These are phyloP conservation scores for Sarcophilus harrisii DNA, from an alignment of 2,797 vertebrate species.

Conservation along the genomic window DNA sequence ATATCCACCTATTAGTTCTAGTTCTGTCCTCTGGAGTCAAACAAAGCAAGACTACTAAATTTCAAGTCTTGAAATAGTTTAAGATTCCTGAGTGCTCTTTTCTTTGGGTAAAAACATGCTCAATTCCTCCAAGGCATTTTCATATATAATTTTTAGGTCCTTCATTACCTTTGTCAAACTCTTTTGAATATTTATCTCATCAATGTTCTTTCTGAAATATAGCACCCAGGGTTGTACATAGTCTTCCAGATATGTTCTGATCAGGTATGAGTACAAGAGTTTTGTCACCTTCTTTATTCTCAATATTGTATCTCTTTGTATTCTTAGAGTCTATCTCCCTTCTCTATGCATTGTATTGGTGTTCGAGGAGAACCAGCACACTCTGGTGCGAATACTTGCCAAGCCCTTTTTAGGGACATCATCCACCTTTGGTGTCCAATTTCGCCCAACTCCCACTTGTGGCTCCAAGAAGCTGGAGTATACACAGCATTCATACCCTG, in stretches of 20 bases:
- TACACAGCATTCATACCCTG: background rate
- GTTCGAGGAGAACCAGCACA: too few relatives aligned
- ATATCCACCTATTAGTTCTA: background rate
- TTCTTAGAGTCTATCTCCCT: too few relatives aligned
- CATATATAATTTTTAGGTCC: background rate
- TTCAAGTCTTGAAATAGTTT: background rate
- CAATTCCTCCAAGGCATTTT: background rate
- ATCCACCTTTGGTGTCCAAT: background rate
- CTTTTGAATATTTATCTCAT: background rate
- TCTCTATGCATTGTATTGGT: too few relatives aligned
- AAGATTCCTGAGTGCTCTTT: background rate
- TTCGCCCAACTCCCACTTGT: background rate
- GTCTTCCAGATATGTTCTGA: background rate
- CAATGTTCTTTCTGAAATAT: background rate
- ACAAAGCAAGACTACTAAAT: background rate
- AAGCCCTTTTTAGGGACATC: too few relatives aligned
- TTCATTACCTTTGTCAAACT: background rate
- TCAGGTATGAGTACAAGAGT: background rate
- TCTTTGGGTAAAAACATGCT: background rate
- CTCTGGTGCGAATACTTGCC: too few relatives aligned
- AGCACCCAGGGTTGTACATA: background rate
- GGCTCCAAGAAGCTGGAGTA: background rate
- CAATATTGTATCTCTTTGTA: background rate
- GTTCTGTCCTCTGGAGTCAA: background rate
- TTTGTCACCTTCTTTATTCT: background rate